phyloP scores from a whole-genome alignment of 1,140 invertebrate genomes.

The Trichonephila clavipes region DNA sequence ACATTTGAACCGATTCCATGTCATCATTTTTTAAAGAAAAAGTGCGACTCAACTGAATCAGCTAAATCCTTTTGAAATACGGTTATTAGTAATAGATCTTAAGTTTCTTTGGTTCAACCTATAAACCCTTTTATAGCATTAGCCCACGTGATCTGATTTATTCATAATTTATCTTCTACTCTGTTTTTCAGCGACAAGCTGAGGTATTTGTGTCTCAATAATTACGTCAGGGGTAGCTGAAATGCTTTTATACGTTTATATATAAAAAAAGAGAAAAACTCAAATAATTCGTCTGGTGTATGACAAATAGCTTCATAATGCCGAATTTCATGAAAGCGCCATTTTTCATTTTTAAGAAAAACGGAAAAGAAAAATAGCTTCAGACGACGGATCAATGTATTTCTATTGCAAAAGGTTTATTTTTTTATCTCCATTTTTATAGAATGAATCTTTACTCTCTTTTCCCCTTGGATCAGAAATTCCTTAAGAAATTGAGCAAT shows the following conservation, averaged over 20 bases:
- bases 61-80: neutral
- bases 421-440: conserved; percentile 34
- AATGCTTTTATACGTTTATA: neutral
- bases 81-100: neutral
- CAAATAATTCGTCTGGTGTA: conserved; percentile 61
- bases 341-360: conserved; percentile 66
- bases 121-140: neutral
- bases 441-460: neutral
- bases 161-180: conserved; percentile 37
- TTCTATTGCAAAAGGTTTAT: conserved; percentile 25
- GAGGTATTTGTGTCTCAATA: neutral
- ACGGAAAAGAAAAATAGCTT: conserved; percentile 36
- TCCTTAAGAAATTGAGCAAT: conserved; percentile 62
- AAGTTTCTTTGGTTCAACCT: neutral
- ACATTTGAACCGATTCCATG: too few species aligned
- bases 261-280: neutral
- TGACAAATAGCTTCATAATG: conserved; percentile 75
- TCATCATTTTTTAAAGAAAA: too few species aligned
- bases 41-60: neutral
- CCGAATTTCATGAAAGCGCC: conserved; percentile 64
- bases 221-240: conserved; percentile 41
- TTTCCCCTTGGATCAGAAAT: conserved; percentile 12
- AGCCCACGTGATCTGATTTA: conserved; percentile 27
- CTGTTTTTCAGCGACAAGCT: neutral
- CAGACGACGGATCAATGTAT: conserved; percentile 48